Base-by-base conservation (phyloP, 2,888 invertebrate species). In the Lasioglossum oenotherae region DNA sequence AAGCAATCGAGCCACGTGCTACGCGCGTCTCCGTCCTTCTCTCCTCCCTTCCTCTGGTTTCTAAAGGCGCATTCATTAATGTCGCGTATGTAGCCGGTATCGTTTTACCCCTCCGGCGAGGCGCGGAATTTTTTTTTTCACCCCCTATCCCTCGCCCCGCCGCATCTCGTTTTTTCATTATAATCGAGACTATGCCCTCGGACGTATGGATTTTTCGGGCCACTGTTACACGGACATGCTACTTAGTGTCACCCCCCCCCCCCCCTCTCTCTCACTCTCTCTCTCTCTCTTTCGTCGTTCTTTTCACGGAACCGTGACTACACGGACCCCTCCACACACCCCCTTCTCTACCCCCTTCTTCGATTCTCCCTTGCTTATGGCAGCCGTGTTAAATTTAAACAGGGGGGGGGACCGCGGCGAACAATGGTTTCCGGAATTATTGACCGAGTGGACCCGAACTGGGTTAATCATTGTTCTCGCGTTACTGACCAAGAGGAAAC, bases 51-150 rank as follows among this genome's bases (percentile, higher is more conserved):
- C 44, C 49, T 19, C 79, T 44, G 80, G 83, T 69, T 89, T 87
- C 81, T 85, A 84, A 88, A 78, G 86, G 87, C 82, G 81, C 88
- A 85, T 91, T 90, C 82, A 92, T 93, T 93, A 92, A 92, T 92
- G 92, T 92, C 92, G 90, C 92, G 83, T 74, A 73, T 64, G 64
- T 87, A 88, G 85, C 87, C 79, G 90, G 92, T 92, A 92, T 92
- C 92, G 88, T 90, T 92, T 92, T 91, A 91, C 91, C 86, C 90
- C 83, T 86, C 79, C 77, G 86, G 89, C 89, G 75, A 81, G 84
- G 78, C 69, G 74, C 74, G 79, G 74, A 73, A 81, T 74, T 85
- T 81, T 80, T 80, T 80, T 69, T 35, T 27, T 23, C 46, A 46
- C 46, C 46, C 46, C 41, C 57, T 23, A 23, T 14, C 41, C 23